Conservation (phyloP, 2,888 invertebrate species). For the Rhopalosiphum nymphaeae region DNA sequence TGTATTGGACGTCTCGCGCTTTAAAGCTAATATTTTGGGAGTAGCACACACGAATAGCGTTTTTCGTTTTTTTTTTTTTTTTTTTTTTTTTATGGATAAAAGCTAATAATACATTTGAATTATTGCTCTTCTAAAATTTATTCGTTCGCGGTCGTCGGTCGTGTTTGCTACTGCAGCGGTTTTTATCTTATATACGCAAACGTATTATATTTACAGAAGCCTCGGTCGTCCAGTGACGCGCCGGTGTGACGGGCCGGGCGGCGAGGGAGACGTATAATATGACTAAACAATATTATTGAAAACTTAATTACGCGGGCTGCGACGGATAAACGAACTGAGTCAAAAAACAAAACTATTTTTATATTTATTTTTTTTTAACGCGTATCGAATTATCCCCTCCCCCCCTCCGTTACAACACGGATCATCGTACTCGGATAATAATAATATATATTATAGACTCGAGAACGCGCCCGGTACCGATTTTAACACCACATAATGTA, state of each 20-base stretch:
- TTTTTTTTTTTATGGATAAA: neutral
- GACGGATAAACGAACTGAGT: neutral
- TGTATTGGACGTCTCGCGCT: neutral
- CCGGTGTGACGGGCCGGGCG: too few relatives aligned
- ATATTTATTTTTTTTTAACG: neutral
- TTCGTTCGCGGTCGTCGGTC: neutral
- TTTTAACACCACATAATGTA: neutral
- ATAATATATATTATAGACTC: neutral
- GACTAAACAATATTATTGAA: neutral
- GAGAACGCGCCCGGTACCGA: neutral
- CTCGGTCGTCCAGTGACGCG: neutral
- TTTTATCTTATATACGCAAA: neutral
- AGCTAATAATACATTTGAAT: constrained; percentile 23
- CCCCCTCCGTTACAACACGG: neutral
- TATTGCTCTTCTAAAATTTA: constrained; percentile 25
- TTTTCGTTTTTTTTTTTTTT: neutral
- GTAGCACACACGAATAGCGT: neutral
- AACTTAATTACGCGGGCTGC: neutral
- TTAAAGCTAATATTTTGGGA: neutral
- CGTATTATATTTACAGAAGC: neutral
- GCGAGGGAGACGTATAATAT: neutral
- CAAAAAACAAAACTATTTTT: neutral
- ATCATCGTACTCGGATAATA: neutral
- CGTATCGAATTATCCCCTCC: neutral
- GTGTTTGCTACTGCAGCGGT: neutral